Percentiles rank a stretch among this genome's conserved stretches.
Conservation (phyloP, 2,888 invertebrate species). For the Diarsia mendica region DNA sequence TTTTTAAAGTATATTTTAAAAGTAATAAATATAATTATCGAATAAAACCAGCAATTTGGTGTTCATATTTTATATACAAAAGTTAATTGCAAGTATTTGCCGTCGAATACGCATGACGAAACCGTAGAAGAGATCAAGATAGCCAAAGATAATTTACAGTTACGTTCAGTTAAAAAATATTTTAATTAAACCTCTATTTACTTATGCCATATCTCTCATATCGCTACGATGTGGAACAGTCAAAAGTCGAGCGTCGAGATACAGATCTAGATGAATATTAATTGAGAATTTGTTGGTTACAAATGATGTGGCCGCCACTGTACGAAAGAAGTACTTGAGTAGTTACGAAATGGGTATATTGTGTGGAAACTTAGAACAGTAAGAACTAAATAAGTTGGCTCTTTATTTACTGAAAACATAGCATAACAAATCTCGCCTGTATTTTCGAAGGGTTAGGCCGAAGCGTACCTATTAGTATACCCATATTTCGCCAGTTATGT, state of each 20-base stretch:
- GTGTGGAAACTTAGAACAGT: slow-evolving; percentile 39
- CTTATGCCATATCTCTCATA: slow-evolving; percentile 62
- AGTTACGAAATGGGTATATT: slow-evolving; percentile 51
- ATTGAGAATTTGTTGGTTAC: slow-evolving; percentile 67
- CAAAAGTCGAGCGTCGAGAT: slow-evolving; percentile 66
- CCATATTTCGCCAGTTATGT: too few relatives aligned
- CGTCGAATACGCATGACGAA: slow-evolving; percentile 37
- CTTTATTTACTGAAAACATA: background rate
- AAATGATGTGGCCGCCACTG: slow-evolving; percentile 66
- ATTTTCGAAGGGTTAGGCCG: too few relatives aligned
- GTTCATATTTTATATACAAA: slow-evolving; percentile 22
- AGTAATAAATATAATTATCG: slow-evolving; percentile 13
- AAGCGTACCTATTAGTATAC: too few relatives aligned
- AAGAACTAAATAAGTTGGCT: slow-evolving; percentile 33
- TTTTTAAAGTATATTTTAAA: background rate
- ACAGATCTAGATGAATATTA: slow-evolving; percentile 71
- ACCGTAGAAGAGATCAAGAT: slow-evolving; percentile 60
- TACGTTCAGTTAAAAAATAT: slow-evolving; percentile 61
- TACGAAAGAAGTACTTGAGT: slow-evolving; percentile 40
- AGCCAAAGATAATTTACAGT: slow-evolving; percentile 60
- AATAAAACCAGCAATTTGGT: slow-evolving; percentile 31
- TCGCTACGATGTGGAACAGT: slow-evolving; percentile 67
- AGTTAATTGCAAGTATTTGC: slow-evolving; percentile 42
- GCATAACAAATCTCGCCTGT: too few relatives aligned
- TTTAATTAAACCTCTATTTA: slow-evolving; percentile 66